Percentiles rank a stretch among this genome's conserved stretches.
Conservation (phyloP, 2,113 vertebrate genomes). For the Phalacrocorax brasilianus region DNA sequence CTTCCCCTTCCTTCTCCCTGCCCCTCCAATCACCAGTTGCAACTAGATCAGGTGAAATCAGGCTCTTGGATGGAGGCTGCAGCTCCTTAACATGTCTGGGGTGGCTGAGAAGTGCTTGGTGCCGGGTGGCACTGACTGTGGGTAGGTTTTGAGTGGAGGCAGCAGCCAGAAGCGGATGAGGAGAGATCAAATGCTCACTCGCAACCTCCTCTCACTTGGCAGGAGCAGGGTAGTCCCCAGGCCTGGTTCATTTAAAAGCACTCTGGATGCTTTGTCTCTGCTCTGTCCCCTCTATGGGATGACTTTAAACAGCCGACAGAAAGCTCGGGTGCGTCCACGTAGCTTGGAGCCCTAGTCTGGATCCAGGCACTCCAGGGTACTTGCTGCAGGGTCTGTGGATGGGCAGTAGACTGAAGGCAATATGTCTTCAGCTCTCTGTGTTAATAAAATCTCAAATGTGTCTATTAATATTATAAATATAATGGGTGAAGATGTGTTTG, state of each 20-base stretch:
- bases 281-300: background rate
- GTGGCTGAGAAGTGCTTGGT: background rate
- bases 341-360: background rate
- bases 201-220: background rate
- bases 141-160: background rate
- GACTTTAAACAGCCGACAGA: background rate
- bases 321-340: background rate
- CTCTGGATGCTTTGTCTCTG: background rate
- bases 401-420: background rate
- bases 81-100: background rate
- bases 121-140: rapidly evolving
- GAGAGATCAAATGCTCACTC: background rate
- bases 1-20: background rate
- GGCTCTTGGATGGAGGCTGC: background rate
- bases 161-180: background rate
- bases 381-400: background rate
- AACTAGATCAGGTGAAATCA: slow-evolving; percentile 29
- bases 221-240: background rate
- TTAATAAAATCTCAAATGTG: background rate
- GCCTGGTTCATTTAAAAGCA: background rate
- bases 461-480: slow-evolving; percentile 13
- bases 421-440: background rate
- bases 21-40: background rate
- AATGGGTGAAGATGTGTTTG: background rate
- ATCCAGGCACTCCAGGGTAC: background rate